Percentiles rank a stretch among this genome's conserved stretches.
phyloP scores from a whole-genome alignment of 2,113 vertebrate species.

The Mastomys coucha region DNA sequence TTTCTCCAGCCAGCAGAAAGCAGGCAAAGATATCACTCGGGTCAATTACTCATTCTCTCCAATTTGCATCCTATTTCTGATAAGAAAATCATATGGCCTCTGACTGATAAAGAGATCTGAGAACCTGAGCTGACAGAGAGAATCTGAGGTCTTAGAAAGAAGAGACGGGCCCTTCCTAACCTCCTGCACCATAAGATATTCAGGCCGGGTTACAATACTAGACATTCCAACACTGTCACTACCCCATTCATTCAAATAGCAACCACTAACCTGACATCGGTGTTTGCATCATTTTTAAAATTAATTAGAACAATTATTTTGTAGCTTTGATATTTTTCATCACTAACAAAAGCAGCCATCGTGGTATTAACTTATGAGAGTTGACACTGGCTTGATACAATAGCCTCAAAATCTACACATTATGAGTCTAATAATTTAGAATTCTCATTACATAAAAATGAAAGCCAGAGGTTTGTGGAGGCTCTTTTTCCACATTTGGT shows the following conservation, averaged over 20 bases:
- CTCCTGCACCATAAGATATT: not conserved
- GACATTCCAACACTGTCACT: not conserved
- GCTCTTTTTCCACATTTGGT: not conserved
- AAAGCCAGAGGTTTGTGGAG: not conserved
- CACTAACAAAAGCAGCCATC: constrained; percentile 15
- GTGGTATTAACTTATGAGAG: not conserved
- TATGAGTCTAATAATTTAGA: constrained; percentile 20
- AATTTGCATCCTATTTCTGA: not conserved
- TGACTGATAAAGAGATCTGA: not conserved
- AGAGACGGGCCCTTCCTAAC: not conserved
- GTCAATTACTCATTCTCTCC: not conserved
- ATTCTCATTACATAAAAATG: constrained; percentile 16
- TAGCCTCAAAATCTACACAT: constrained; percentile 33
- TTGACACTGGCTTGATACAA: not conserved
- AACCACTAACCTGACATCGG: not conserved
- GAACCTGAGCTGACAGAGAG: not conserved
- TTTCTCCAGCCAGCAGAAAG: not conserved
- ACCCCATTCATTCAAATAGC: not conserved
- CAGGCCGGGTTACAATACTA: not conserved
- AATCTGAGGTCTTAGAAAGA: not conserved
- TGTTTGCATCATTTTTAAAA: not conserved
- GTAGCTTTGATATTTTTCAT: not conserved
- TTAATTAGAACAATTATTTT: not conserved
- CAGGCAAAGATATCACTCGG: not conserved
- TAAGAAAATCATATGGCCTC: not conserved